These are phyloP conservation scores for Anguilla anguilla DNA, from an alignment of 2,797 vertebrate species.

Conservation along the genomic window DNA sequence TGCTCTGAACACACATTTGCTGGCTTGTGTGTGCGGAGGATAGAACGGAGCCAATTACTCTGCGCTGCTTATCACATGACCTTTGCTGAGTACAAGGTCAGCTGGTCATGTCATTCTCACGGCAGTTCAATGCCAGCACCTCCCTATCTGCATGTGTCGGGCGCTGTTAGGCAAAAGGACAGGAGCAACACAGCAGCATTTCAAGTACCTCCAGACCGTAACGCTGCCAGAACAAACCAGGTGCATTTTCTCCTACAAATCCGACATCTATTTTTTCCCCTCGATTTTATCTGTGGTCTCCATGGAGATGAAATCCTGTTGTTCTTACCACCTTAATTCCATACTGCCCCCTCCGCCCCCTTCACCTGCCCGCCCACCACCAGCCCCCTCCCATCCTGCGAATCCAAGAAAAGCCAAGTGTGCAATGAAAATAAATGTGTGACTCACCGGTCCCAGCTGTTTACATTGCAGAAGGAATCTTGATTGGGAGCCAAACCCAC, in stretches of 20 bases:
- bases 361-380: background rate
- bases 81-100: background rate
- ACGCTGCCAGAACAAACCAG: background rate
- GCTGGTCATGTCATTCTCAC: background rate
- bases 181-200: background rate
- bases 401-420: constrained; percentile 12
- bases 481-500: background rate
- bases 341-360: background rate
- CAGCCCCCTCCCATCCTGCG: background rate
- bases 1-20: too few species aligned
- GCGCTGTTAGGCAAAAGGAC: background rate
- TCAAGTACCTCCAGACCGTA: background rate
- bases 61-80: background rate
- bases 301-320: background rate
- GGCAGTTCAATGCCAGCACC: background rate
- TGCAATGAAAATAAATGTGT: background rate
- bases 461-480: background rate
- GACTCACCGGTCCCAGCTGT: constrained; percentile 1
- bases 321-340: background rate
- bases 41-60: background rate
- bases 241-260: background rate
- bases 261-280: background rate
- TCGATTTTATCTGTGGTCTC: background rate
- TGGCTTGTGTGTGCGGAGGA: background rate
- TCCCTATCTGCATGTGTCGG: background rate